Base-by-base conservation (phyloP, 37 sponge, comb jelly and placozoan genomes). In the Ephydatia muelleri region DNA sequence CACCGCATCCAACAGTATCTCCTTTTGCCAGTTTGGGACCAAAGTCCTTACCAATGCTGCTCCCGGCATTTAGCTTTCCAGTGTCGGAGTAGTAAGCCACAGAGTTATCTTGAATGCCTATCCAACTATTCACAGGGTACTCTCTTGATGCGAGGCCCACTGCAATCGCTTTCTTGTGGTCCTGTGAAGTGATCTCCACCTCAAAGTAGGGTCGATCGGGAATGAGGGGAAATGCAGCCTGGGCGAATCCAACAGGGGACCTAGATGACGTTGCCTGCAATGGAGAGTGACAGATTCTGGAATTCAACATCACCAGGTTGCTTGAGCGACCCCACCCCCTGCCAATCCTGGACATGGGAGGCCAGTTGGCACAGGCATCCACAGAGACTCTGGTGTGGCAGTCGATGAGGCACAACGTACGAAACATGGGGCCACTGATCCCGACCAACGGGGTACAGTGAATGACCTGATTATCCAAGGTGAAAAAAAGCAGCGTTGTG, bases 1-100 rank as follows among this genome's bases (percentile, higher is more conserved):
- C 36, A 40, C 93, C 93, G 84, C 93, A 93, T 64, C 93, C 93
- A 69, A 93, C 74, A 8, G 80, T 80, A 34, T 93, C 78, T 38
- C 93, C 93, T 19, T 67, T 19, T 32, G 31, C 71, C 5, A 72
- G 28, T 48, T 84, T 84, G 14, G 86, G 82, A n/a, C 85, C 93
- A 71, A 78, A 77, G 12, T 49, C 82, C 14, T 71, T 71, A 3
- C 86, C 79, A 21, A 22, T 28, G 39, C 68, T 86, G 30, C 37
- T 81, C 0, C 72, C 73, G n/a, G 86, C 81, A 49, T 86, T 85
- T 8, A 90, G 82, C 57, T 70, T 81, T 26, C 93, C 93, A 30
- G 83, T 87, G 66, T 89, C 84, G 11, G 69, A 38, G 57, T 86
- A 84, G 48, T 89, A 86, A 11, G 80, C 87, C 27, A 93, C 79